Base-by-base conservation (phyloP, 2,113 vertebrate species). In the Gymnorhina tibicen region DNA sequence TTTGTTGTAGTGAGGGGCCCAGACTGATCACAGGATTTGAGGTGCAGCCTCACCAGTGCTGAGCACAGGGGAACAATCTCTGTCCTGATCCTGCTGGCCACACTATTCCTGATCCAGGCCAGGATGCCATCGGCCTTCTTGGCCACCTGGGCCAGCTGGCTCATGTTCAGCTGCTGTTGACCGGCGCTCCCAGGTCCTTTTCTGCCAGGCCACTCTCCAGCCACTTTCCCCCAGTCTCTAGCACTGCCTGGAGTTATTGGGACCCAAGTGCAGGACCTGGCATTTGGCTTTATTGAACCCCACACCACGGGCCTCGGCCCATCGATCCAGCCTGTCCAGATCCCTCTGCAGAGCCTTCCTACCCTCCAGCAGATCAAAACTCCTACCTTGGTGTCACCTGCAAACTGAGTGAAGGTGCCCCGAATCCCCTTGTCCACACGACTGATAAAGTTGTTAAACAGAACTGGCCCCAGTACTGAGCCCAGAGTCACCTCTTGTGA, bases 251-350 rank as follows among this genome's bases (percentile, higher is more conserved):
- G 62, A 5, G 9, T 2, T 37, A 14, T 27, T 59, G 73, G 32
- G 44, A 60, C 27, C 46, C 27, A 53, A 44, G 63, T 10, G 6
- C 22, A 59, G 22, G 21, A 68, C 2, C 14, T 0, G 0, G 37
- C 46, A 12, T 6, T 39, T 28, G 39, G 5, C 18, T 1, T 87
- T 33, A 3, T 2, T 69, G 27, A 53, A 46, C 12, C 46, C 10
- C 18, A 16, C 8, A 15, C 18, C 13, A 46, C 1, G 53, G 37
- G 27, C 53, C 63, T 87, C 3, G 1, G 9, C 18, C 33, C 55
- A 28, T 23, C 0, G 4, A 19, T 78, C 39, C 55, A 53, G 23
- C 47, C 33, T 28, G 19, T 53, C 47, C 55, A 78, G 23, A 62
- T 53, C 39, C 18, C n/a, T 46, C 55, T 62, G 55, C 19, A 53